phyloP scores from a whole-genome alignment of 23 tunicate species.

The Aplidium turbinatum region DNA sequence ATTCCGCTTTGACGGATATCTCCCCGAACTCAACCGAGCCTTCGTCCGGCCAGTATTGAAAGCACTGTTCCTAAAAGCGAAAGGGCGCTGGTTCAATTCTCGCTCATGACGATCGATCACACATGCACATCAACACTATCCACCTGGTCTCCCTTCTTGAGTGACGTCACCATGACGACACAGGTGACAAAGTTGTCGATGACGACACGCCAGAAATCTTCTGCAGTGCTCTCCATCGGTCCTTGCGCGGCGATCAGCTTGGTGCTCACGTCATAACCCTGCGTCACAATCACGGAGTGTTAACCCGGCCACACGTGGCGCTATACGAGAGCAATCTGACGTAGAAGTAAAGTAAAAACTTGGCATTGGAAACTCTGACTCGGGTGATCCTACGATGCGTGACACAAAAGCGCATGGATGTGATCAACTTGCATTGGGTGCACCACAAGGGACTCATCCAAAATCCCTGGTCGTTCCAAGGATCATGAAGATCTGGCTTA shows the following conservation, averaged over 20 bases:
- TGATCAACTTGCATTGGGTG: too few relatives aligned
- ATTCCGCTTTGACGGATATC: conserved; percentile 41
- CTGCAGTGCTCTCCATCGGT: conserved; percentile 50
- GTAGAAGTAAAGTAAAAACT: too few relatives aligned
- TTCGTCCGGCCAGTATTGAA: conserved; percentile 69
- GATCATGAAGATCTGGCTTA: too few relatives aligned
- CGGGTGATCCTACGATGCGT: too few relatives aligned
- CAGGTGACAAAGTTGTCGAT: conserved; percentile 79
- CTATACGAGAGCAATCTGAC: too few relatives aligned
- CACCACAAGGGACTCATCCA: too few relatives aligned
- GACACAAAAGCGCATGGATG: too few relatives aligned
- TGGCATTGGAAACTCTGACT: too few relatives aligned
- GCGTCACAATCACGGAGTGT: background rate
- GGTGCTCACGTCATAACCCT: conserved; percentile 71
- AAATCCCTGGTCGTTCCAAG: too few relatives aligned
- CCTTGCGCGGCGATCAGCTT: conserved; percentile 74
- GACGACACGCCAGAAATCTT: conserved; percentile 91
- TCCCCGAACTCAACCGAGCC: conserved; percentile 63
- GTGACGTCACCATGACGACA: conserved; percentile 62
- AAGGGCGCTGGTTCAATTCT: background rate
- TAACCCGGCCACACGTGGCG: background rate
- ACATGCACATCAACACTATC: conserved; percentile 1
- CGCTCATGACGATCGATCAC: too few relatives aligned
- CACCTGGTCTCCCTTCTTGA: conserved; percentile 9
- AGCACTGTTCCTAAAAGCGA: conserved; percentile 48